Base-by-base conservation (phyloP, 2,797 vertebrate genomes). In the Columba guinea region DNA sequence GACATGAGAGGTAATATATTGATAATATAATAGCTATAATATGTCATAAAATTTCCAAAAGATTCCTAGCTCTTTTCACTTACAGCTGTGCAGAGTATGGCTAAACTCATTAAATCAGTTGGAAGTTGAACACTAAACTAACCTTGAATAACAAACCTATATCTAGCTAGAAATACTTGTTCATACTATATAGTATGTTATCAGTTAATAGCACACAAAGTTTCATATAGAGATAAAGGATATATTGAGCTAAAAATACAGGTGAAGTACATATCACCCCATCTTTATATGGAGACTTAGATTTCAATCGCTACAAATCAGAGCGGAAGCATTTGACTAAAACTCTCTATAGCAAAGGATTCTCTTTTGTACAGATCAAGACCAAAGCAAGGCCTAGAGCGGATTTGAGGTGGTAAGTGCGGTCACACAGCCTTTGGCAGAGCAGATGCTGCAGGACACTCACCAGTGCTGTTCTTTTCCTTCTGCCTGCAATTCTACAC, bases 361-460 rank as follows among this genome's bases (percentile, higher is more conserved):
- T 80, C 32, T 44, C 44, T 17, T 44, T 41, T 13, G 14, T 44
- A 53, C 8, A 37, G 46, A n/a, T 55, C 23, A 68, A 67, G 44
- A n/a, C 22, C 20, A 32, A 46, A 80, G 37, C 46, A 58, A 77
- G 44, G 46, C 15, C 32, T 14, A 11, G 20, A 20, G 39, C 1
- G 2, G 39, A 49, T 52, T 3, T 34, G 39, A n/a, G 6, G 41
- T 11, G 19, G 11, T 5, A 6, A 69, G 28, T 2, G 0, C 23
- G 12, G n/a, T 14, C 28, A 10, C 23, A 5, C 34, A 30, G 64
- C 46, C n/a, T 32, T 30, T 37, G 37, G 60, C 0, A 0, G 53
- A 81, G 59, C 53, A 39, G 41, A 44, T 22, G 58, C 73, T 49
- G 37, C 60, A 44, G 34, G 48, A 70, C 39, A 6, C 46, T 39